Base-by-base conservation (phyloP, 2,888 invertebrate genomes). In the Cactoblastis cactorum region DNA sequence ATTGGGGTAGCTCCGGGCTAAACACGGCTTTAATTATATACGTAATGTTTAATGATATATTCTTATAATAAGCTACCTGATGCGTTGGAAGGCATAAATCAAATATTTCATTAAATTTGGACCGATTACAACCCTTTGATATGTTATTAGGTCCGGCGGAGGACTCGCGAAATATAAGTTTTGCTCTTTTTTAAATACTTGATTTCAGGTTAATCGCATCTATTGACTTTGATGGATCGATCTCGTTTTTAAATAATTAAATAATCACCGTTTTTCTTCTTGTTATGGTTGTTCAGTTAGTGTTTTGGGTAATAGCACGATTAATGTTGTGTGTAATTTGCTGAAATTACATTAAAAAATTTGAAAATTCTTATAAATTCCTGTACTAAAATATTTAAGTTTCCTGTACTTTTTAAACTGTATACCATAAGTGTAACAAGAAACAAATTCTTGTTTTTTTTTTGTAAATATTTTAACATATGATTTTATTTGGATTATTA, bases 1-100 rank as follows among this genome's bases (percentile, higher is more conserved):
- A 87, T 87, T 87, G 87, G 87, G 88, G 88, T 85, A 70, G 86
- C 87, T 86, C 51, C 66, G 63, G 87, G 88, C 88, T 76, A 83
- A 81, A 71, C 73, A 72, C 69, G 75, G 61, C 71, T 83, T 85
- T 89, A 89, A 89, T 89, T 89, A 89, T 88, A 88, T 84, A 86
- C 68, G 87, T 88, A 88, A 89, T 88, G 80, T 75, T 84, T 89
- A 89, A 89, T 89, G 84, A 88, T 88, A 88, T 84, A 86, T 83
- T 81, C 83, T 80, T 81, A 83, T 89, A 87, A 88, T 89, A 89
- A 88, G 89, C 88, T 89, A 89, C 88, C 88, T 86, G 85, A 86
- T 82, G 78, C 81, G 75, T 72, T 67, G 65, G 77, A 64, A 78
- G 74, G 79, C 77, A 89, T 89, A 89, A 89, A 89, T 89, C 88